A percentile compares a stretch with the other conserved stretches of the same genome.
phyloP scores from a whole-genome alignment of 2,888 invertebrate genomes.

The Nomada ruficornis region DNA sequence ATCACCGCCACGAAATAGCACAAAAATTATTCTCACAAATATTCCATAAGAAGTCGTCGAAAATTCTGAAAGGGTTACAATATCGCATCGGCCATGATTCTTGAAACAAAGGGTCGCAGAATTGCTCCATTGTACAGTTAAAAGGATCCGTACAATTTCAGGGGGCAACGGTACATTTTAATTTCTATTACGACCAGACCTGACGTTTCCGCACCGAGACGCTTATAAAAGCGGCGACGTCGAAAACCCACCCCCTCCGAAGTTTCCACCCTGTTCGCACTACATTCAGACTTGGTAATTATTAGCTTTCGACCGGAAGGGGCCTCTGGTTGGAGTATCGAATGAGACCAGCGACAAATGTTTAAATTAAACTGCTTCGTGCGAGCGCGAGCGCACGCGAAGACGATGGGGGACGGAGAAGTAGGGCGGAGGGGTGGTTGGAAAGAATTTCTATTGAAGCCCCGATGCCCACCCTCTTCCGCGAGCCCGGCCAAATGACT shows the following conservation, averaged over 20 bases:
- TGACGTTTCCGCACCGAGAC: not conserved
- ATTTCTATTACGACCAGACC: slow-evolving; percentile 12
- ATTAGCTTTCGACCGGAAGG: slow-evolving; percentile 65
- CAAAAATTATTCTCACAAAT: too few relatives aligned
- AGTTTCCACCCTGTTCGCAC: slow-evolving; percentile 9
- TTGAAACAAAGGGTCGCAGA: not conserved
- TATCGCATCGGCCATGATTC: not conserved
- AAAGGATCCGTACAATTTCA: not conserved
- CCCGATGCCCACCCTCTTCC: slow-evolving; percentile 66
- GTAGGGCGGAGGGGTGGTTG: slow-evolving; percentile 61
- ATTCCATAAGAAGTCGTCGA: not conserved
- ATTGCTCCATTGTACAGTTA: not conserved
- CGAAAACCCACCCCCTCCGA: slow-evolving; percentile 20
- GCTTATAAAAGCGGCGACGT: not conserved
- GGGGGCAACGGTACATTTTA: slow-evolving; percentile 9
- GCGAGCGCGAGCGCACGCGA: not conserved
- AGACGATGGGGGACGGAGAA: not conserved
- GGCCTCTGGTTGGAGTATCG: slow-evolving; percentile 34
- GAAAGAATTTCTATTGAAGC: slow-evolving; percentile 79
- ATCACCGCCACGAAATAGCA: too few relatives aligned
- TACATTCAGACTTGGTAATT: slow-evolving; percentile 60
- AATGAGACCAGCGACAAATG: slow-evolving; percentile 71
- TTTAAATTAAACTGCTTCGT: slow-evolving; percentile 66
- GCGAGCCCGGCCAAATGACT: slow-evolving; percentile 78
- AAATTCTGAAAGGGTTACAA: not conserved